Conservation (phyloP, 2,113 vertebrate species). For the Trematomus loennbergii region DNA sequence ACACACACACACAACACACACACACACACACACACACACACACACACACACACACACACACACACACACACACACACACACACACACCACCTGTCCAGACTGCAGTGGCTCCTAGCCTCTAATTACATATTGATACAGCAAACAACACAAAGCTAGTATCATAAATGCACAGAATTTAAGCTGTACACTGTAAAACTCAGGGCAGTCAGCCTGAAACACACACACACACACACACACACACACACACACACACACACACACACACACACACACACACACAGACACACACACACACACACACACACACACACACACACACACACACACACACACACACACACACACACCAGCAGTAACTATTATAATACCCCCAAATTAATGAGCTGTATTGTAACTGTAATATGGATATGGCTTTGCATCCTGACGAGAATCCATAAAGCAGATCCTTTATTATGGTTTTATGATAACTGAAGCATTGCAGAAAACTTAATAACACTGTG, state of each 20-base stretch:
- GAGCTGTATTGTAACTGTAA: constrained; percentile 63
- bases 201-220: neutral
- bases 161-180: constrained; percentile 52
- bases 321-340: constrained; percentile 29
- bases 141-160: constrained; percentile 55
- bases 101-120: constrained; percentile 59
- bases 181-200: constrained; percentile 11
- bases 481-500: constrained; percentile 65
- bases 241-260: too few relatives aligned
- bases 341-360: constrained; percentile 35
- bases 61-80: too few relatives aligned
- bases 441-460: constrained; percentile 60
- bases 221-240: too few relatives aligned
- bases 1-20: neutral
- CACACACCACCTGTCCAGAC: constrained; percentile 5
- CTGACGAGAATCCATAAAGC: constrained; percentile 64
- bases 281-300: too few relatives aligned
- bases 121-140: constrained; percentile 75
- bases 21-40: too few relatives aligned
- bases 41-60: too few relatives aligned
- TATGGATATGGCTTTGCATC: constrained; percentile 53
- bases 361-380: constrained; percentile 63
- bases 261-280: too few relatives aligned
- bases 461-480: constrained; percentile 66
- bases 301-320: constrained; percentile 24